A percentile compares a stretch with the other conserved stretches of the same genome.
These are phyloP conservation scores for Mesorhabditis spiculigera DNA, from an alignment of 2,888 invertebrate species.

Conservation along the genomic window DNA sequence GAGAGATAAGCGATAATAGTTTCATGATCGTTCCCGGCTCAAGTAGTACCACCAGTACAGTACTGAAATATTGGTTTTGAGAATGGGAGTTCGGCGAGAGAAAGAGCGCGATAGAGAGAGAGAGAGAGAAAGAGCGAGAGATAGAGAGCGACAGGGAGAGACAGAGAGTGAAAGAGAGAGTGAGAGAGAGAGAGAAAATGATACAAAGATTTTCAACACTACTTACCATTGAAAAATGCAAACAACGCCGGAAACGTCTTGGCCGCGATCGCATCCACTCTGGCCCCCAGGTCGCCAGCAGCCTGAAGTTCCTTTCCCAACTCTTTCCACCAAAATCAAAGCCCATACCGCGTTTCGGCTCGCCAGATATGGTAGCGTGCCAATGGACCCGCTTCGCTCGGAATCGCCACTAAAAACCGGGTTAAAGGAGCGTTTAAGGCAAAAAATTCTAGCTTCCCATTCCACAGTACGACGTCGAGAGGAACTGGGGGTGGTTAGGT, in stretches of 20 bases:
- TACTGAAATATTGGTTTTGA: slow-evolving; percentile 36
- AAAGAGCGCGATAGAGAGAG: no score
- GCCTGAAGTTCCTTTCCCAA: slow-evolving; percentile 11
- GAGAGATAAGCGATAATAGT: background rate
- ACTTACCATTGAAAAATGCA: slow-evolving; percentile 53
- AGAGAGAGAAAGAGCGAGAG: no score
- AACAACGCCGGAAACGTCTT: slow-evolving; percentile 54
- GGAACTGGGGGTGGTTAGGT: no score
- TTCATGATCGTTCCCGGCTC: slow-evolving; percentile 35
- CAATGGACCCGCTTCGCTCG: background rate
- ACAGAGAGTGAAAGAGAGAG: no score
- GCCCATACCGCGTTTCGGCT: background rate
- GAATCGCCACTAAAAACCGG: background rate
- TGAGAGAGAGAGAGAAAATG: no score
- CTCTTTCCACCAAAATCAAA: background rate
- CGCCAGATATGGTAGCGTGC: background rate
- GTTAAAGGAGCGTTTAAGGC: no score
- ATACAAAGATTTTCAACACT: background rate
- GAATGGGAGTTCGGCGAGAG: no score
- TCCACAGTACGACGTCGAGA: no score
- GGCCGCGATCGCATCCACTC: slow-evolving; percentile 53
- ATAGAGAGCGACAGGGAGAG: no score
- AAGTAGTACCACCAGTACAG: slow-evolving; percentile 58
- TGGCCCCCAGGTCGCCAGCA: slow-evolving; percentile 35
- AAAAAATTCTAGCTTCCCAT: no score